Base-by-base conservation (phyloP, 2,888 invertebrate genomes). In the Cotesia congregata region DNA sequence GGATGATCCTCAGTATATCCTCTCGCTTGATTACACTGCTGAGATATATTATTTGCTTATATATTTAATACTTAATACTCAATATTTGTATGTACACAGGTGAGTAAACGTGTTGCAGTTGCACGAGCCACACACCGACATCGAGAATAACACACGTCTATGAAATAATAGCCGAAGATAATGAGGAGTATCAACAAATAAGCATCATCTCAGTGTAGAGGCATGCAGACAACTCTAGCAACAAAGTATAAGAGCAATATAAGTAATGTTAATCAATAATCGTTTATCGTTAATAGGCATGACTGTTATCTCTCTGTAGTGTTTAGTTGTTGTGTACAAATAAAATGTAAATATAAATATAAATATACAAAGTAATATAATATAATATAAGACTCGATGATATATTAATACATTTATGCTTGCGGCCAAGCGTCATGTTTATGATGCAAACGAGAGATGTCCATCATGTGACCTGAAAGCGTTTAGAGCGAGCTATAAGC, bases 361-460 rank as follows among this genome's bases (percentile, higher is more conserved):
- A 50, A 12, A 50, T 50, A 50, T 50, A 12, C 12, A 50, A 9
- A 50, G 50, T 9, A 9, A 50, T 50, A 41, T 9, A 41, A 41
- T 7, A 9, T 41, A 41, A 50, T 30, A 30, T 38, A 65, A 30
- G 12, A 20, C 65, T 65, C 38, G 38, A 30, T 74, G 67, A 74
- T 67, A 67, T 67, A 74, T 74, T 74, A 74, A 74, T 74, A 74
- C 67, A 74, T 67, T 74, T 68, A 67, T 74, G 38, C 60, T 60
- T 39, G 59, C 50, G 50, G 50, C 50, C 67, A 59, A 60, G 17
- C 68, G 68, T 67, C 67, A 61, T 74, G 59, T 74, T 74, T 67
- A 74, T 67, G 74, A 68, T 59, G 60, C 60, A 74, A 30, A 70
- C 70, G 65, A 65, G 30, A 62, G 20, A 65, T 65, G 30, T 65